Conservation (phyloP, 2,888 invertebrate genomes). For the Drosophila cyrtoloma region DNA sequence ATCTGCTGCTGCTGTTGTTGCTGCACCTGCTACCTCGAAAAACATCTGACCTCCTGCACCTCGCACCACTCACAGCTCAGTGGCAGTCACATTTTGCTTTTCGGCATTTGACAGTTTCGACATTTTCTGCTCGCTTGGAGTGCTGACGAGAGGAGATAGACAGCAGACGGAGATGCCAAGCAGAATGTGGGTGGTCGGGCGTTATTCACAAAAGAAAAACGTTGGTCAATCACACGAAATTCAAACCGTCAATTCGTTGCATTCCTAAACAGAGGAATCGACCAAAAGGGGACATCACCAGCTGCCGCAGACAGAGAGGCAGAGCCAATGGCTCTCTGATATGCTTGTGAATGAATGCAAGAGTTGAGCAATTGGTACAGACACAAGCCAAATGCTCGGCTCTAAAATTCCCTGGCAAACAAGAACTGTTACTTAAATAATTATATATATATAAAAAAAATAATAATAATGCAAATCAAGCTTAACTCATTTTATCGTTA, state of each 20-base stretch:
- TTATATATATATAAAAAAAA: neutral
- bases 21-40: slow-evolving; percentile 11
- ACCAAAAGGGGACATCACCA: neutral
- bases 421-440: neutral
- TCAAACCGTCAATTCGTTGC: slow-evolving; percentile 67
- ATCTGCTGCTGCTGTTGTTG: neutral
- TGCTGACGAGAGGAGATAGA: slow-evolving; percentile 28
- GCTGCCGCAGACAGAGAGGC: neutral
- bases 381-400: neutral
- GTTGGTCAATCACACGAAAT: slow-evolving; percentile 68
- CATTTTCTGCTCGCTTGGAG: slow-evolving; percentile 71
- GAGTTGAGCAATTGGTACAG: slow-evolving; percentile 18
- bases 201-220: slow-evolving; percentile 47
- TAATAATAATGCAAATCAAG: neutral
- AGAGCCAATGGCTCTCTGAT: slow-evolving; percentile 22
- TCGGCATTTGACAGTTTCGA: slow-evolving; percentile 79
- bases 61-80: slow-evolving; percentile 32
- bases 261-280: slow-evolving; percentile 48
- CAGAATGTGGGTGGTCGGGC: neutral
- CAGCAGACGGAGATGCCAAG: neutral
- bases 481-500: neutral
- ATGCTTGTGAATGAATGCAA: slow-evolving; percentile 32
- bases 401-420: neutral
- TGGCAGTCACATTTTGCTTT: slow-evolving; percentile 73
- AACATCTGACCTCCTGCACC: slow-evolving; percentile 4